Evolutionary conservation across 2,113 vertebrate genomes (phyloP).

Genomic region (Melierax canorus): DNA sequence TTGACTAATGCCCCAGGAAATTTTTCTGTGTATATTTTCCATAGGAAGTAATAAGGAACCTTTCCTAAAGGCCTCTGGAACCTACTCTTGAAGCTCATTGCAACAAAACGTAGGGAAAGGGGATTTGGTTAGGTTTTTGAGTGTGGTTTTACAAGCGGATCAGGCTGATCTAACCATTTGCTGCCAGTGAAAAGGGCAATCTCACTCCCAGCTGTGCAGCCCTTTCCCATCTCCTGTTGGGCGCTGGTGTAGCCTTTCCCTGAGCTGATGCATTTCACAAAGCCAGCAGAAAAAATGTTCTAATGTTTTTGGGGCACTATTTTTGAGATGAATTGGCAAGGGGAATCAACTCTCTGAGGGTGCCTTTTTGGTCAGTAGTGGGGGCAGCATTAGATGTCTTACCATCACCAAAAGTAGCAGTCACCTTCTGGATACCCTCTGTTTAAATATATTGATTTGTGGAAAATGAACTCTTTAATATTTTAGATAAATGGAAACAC

Average conservation of each 20-base stretch:
- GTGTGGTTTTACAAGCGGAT: not conserved
- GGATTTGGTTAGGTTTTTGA: not conserved
- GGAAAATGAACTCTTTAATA: not conserved
- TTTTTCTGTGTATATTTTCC: not conserved
- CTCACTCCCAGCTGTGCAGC: not conserved
- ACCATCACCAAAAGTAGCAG: not conserved
- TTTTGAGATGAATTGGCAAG: not conserved
- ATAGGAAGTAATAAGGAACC: not conserved
- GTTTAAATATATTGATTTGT: conserved; percentile 1
- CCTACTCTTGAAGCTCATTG: not conserved
- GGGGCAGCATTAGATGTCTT: not conserved
- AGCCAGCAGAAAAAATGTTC: not conserved
- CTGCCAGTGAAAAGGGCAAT: not conserved
- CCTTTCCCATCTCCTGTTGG: not conserved
- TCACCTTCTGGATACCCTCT: not conserved
- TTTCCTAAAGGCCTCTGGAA: not conserved
- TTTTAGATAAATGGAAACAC: conserved; percentile 27
- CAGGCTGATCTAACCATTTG: not conserved
- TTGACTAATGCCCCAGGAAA: conserved; percentile 32
- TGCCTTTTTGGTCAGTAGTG: not conserved
- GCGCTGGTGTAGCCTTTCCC: not conserved
- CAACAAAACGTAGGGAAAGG: not conserved
- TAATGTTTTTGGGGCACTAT: not conserved
- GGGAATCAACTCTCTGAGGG: not conserved
- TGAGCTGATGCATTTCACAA: not conserved